phyloP scores from a whole-genome alignment of 37 sponge, comb jelly and placozoan species.

The Amphimedon queenslandica region DNA sequence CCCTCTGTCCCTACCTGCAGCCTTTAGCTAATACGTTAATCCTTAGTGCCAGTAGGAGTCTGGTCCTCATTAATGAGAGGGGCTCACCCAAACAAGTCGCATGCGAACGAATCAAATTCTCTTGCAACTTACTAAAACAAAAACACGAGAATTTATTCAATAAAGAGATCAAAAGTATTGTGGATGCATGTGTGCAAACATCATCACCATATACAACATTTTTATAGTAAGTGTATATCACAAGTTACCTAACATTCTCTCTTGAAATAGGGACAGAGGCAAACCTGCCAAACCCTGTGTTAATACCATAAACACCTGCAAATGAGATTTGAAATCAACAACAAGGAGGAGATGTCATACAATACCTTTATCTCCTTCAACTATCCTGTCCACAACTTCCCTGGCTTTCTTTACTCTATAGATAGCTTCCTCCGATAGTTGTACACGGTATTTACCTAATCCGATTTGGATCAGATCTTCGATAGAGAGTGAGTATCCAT shows the following conservation, averaged over 20 bases:
- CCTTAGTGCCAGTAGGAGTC: conserved; percentile 80
- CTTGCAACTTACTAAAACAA: conserved; percentile 72
- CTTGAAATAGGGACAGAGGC: conserved; percentile 58
- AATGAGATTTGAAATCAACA: not conserved
- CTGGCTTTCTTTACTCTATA: conserved; percentile 46
- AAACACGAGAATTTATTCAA: not conserved
- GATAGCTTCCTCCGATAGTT: conserved; percentile 46
- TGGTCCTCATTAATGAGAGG: conserved; percentile 56
- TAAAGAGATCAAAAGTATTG: not conserved
- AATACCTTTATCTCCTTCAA: not conserved
- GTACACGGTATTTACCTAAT: conserved; percentile 44
- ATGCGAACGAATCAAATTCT: conserved; percentile 83
- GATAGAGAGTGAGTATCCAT: conserved; percentile 55
- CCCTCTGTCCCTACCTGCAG: conserved; percentile 86
- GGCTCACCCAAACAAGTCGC: conserved; percentile 83
- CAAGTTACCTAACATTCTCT: conserved; percentile 59
- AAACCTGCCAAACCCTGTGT: conserved; percentile 93
- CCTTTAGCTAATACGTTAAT: conserved; percentile 94
- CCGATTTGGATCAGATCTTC: conserved; percentile 65
- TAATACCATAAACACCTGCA: conserved; percentile 86
- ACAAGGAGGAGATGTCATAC: not conserved
- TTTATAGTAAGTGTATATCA: too few relatives aligned
- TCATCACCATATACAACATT: too few relatives aligned
- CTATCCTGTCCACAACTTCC: conserved; percentile 47
- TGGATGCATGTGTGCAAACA: not conserved